A percentile compares a stretch with the other conserved stretches of the same genome.
Conservation (phyloP, 2,888 invertebrate genomes). For the Drosophila histrio region DNA sequence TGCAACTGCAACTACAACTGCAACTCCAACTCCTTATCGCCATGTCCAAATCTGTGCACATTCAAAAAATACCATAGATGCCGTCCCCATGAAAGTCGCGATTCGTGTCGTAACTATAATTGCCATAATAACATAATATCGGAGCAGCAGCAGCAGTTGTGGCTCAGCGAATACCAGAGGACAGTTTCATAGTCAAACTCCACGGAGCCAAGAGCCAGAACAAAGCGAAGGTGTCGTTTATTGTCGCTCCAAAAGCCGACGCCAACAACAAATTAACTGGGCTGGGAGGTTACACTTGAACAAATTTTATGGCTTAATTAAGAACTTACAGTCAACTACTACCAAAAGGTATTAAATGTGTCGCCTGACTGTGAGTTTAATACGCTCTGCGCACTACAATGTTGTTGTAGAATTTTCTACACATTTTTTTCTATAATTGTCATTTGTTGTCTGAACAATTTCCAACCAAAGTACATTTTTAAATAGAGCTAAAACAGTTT, state of each 20-base stretch:
- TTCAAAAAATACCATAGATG: constrained; percentile 72
- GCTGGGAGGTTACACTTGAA: constrained; percentile 12
- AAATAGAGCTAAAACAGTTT: too few species aligned
- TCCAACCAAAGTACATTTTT: too few species aligned
- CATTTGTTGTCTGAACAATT: too few species aligned
- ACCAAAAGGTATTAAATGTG: neutral
- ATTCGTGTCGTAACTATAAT: constrained; percentile 77
- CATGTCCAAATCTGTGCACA: constrained; percentile 53
- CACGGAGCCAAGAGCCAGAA: neutral
- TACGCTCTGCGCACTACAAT: too few species aligned
- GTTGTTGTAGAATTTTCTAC: too few species aligned
- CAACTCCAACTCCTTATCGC: constrained; percentile 38
- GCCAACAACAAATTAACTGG: constrained; percentile 8
- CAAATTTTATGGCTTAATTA: neutral
- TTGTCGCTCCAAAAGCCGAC: constrained; percentile 38
- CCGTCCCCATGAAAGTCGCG: constrained; percentile 52
- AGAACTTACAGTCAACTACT: neutral
- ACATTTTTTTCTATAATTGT: too few species aligned
- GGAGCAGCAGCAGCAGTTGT: constrained; percentile 33
- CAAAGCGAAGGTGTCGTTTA: constrained; percentile 55
- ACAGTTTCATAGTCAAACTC: constrained; percentile 1
- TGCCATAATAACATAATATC: constrained; percentile 80
- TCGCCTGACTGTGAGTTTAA: too few species aligned
- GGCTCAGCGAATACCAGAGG: constrained; percentile 28
- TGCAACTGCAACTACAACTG: neutral